A percentile compares a stretch with the other conserved stretches of the same genome.
Evolutionary conservation across 2,888 invertebrate species (phyloP).

Genomic region (Celastrina argiolus): DNA sequence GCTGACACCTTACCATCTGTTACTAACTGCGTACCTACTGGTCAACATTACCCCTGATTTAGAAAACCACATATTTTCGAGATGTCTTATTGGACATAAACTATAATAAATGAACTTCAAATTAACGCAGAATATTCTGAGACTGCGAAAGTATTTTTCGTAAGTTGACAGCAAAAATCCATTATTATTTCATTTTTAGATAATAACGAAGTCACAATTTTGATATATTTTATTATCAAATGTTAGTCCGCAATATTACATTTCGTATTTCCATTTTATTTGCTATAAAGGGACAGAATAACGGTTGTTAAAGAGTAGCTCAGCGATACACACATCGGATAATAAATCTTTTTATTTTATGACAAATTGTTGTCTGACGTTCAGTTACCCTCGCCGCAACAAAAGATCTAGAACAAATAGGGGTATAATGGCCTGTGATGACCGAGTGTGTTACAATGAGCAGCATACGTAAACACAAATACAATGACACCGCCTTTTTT

Average conservation of each 20-base stretch:
- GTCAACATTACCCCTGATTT: slow-evolving; percentile 37
- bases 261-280: slow-evolving; percentile 69
- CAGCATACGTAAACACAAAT: slow-evolving; percentile 63
- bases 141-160: background rate
- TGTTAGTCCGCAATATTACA: slow-evolving; percentile 63
- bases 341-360: slow-evolving; percentile 77
- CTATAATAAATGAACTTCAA: background rate
- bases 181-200: slow-evolving; percentile 31
- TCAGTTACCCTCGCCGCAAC: slow-evolving; percentile 56
- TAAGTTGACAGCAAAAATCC: background rate
- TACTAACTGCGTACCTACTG: slow-evolving; percentile 47
- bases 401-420: slow-evolving; percentile 73
- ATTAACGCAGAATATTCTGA: background rate
- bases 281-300: slow-evolving; percentile 70
- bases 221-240: slow-evolving; percentile 38
- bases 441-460: slow-evolving; percentile 58
- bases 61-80: background rate
- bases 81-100: background rate
- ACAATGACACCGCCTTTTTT: slow-evolving; percentile 55
- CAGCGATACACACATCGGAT: slow-evolving; percentile 46
- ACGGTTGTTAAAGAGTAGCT: slow-evolving; percentile 66
- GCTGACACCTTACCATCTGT: slow-evolving; percentile 58
- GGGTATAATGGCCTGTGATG: slow-evolving; percentile 63
- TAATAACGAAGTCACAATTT: slow-evolving; percentile 16
- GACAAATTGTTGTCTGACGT: slow-evolving; percentile 72